phyloP scores from a whole-genome alignment of 2,888 invertebrate species.

The Melieria picta region DNA sequence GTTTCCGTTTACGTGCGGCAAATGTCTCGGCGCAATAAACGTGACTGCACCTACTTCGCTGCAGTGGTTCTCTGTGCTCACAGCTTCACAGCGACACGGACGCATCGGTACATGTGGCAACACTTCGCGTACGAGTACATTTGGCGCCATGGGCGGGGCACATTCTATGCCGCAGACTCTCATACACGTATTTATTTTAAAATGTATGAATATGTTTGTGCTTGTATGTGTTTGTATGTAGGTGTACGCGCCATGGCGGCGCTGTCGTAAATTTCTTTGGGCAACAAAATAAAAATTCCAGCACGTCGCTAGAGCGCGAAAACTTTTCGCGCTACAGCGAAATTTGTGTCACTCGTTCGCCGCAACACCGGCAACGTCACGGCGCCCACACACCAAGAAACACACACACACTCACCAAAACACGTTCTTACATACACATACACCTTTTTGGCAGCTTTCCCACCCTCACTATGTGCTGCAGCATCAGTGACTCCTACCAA shows the following conservation, averaged over 20 bases:
- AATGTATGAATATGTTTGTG: not conserved
- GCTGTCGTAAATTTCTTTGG: conserved; percentile 8
- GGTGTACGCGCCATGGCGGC: not conserved
- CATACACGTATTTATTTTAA: not conserved
- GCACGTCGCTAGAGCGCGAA: not conserved
- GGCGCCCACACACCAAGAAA: not conserved
- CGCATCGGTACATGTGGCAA: no score
- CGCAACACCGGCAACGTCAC: no score
- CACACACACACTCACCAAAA: not conserved
- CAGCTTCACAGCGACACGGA: no score
- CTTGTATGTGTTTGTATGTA: not conserved
- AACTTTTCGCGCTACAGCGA: not conserved
- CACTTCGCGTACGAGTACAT: no score
- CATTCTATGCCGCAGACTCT: no score
- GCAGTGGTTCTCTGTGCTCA: no score
- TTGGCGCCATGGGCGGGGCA: no score
- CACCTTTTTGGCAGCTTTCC: not conserved
- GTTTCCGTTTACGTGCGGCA: no score
- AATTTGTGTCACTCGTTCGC: no score
- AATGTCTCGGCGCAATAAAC: no score
- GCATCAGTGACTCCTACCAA: no score
- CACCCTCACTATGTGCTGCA: not conserved
- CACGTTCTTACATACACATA: not conserved
- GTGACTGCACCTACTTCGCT: no score
- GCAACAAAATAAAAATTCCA: conserved; percentile 22